phyloP scores from a whole-genome alignment of 2,797 vertebrate species.

The Setipinna tenuifilis region DNA sequence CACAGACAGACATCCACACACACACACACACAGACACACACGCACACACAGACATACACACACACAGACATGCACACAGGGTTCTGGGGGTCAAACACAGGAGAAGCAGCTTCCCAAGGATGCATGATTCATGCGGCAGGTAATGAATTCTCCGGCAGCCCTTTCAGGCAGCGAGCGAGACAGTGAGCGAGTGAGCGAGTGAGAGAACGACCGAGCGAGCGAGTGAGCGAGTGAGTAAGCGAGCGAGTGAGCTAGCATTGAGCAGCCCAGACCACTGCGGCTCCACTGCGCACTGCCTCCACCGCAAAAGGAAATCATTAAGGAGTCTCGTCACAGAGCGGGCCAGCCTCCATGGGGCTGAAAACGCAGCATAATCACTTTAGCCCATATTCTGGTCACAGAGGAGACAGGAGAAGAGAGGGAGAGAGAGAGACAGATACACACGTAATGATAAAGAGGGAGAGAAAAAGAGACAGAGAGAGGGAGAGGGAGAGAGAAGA shows the following conservation, averaged over 20 bases:
- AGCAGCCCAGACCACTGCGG: conserved; percentile 43
- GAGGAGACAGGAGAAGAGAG: conserved; percentile 13
- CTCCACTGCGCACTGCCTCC: conserved; percentile 48
- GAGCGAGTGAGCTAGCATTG: not conserved
- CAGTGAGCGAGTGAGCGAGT: no score
- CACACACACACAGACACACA: not conserved
- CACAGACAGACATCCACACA: not conserved
- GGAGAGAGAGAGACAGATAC: not conserved
- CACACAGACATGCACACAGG: not conserved
- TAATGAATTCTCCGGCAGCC: conserved; percentile 37
- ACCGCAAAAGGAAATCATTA: conserved; percentile 58
- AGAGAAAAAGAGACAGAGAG: conserved; percentile 2
- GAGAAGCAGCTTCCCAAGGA: conserved; percentile 33
- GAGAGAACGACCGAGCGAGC: no score
- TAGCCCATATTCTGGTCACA: conserved; percentile 51
- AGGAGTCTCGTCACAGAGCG: conserved; percentile 57
- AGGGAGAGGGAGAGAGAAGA: not conserved
- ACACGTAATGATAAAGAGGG: not conserved
- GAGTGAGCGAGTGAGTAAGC: no score
- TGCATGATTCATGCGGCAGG: conserved; percentile 56
- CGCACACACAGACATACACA: not conserved
- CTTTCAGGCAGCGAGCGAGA: not conserved
- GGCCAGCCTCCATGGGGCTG: conserved; percentile 28
- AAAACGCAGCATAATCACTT: conserved; percentile 60
- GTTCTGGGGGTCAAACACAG: conserved; percentile 6